Percentiles rank a stretch among this genome's conserved stretches.
These are phyloP conservation scores for Drosophila kokeensis DNA, from an alignment of 2,888 invertebrate genomes.

Conservation along the genomic window DNA sequence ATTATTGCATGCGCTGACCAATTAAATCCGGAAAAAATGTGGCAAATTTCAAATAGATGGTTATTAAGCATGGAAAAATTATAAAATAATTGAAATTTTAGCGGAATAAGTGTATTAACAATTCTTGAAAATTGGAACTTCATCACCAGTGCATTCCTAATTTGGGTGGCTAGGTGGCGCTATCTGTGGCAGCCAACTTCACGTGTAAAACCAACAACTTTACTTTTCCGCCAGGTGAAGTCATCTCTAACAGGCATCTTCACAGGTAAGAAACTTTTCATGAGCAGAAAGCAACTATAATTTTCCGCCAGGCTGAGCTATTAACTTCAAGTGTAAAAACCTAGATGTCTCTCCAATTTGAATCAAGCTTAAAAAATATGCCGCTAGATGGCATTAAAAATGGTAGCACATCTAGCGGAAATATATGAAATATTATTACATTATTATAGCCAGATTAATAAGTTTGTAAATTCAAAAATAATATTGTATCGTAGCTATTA, in stretches of 20 bases:
- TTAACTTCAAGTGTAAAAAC: background rate
- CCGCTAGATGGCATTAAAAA: background rate
- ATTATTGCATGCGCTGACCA: conserved; percentile 1
- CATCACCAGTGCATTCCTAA: background rate
- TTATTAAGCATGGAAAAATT: background rate
- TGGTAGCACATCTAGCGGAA: background rate
- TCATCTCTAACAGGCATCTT: background rate
- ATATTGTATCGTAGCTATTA: background rate
- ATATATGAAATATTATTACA: background rate
- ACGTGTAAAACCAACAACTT: background rate
- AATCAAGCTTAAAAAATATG: background rate
- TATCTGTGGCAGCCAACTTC: background rate
- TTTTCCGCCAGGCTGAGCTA: background rate
- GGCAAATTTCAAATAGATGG: background rate
- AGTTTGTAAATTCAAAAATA: background rate
- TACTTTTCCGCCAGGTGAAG: background rate
- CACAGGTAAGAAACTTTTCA: too few species aligned
- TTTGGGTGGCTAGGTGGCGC: background rate
- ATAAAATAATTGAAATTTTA: background rate
- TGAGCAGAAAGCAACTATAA: background rate
- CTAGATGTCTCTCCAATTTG: background rate
- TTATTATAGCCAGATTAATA: background rate
- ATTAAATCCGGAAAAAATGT: background rate
- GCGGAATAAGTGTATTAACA: background rate
- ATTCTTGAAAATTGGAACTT: background rate